phyloP scores from a whole-genome alignment of 2,113 vertebrate genomes.

The Rhizomys pruinosus region DNA sequence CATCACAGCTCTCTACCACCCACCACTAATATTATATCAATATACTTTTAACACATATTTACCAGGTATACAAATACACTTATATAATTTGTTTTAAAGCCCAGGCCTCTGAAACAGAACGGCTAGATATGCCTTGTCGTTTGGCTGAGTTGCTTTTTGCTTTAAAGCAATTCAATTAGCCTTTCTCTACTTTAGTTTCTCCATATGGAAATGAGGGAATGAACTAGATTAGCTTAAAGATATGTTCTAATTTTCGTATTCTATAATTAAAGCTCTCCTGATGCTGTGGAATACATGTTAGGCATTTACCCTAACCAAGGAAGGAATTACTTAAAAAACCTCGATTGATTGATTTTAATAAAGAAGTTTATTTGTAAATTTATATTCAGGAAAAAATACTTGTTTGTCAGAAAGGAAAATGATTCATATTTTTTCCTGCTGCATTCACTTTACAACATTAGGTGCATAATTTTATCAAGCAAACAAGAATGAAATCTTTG shows the following conservation, averaged over 20 bases:
- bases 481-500: conserved; percentile 18
- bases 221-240: not conserved
- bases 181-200: not conserved
- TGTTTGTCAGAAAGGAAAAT: not conserved
- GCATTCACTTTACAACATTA: not conserved
- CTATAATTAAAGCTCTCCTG: not conserved
- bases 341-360: not conserved
- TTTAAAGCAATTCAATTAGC: not conserved
- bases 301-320: not conserved
- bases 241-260: not conserved
- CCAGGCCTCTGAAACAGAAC: not conserved
- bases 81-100: not conserved
- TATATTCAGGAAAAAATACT: not conserved
- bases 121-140: not conserved
- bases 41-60: not conserved
- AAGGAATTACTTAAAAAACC: conserved; percentile 9
- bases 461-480: not conserved
- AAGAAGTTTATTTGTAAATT: not conserved
- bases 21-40: not conserved
- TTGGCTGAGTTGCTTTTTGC: not conserved
- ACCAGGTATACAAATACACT: not conserved
- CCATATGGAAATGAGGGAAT: not conserved
- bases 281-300: conserved; percentile 22
- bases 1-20: not conserved
- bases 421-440: not conserved